Percentiles rank a stretch among this genome's conserved stretches.
Evolutionary conservation across 2,797 vertebrate species (phyloP).

Genomic region (Chelidonichthys spinosus): DNA sequence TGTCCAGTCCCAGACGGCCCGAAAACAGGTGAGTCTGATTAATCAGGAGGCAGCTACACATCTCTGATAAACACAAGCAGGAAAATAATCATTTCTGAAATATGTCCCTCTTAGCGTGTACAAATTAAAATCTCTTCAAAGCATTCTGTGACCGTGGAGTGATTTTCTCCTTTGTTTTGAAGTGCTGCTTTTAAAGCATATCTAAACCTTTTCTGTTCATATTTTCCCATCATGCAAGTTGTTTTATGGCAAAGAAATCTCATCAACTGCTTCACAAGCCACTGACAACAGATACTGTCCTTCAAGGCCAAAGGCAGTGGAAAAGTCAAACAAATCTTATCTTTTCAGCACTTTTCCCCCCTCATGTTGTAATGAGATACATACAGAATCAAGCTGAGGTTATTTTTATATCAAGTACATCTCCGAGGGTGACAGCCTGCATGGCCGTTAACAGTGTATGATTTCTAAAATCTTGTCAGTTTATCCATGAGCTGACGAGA

Average conservation of each 20-base stretch:
- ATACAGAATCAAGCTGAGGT: not conserved
- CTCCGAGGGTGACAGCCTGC: slow-evolving; percentile 18
- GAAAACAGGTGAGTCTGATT: slow-evolving; percentile 75
- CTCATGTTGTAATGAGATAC: slow-evolving; percentile 31
- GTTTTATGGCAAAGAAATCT: slow-evolving; percentile 45
- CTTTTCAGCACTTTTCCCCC: slow-evolving; percentile 40
- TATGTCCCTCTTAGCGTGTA: slow-evolving; percentile 31
- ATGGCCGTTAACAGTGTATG: slow-evolving; percentile 27
- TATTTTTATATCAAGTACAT: slow-evolving; percentile 38
- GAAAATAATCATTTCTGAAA: slow-evolving; percentile 63
- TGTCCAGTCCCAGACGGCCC: slow-evolving; percentile 67
- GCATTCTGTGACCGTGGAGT: not conserved
- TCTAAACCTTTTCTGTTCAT: slow-evolving; percentile 31
- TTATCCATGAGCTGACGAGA: slow-evolving; percentile 15
- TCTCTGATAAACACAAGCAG: slow-evolving; percentile 66
- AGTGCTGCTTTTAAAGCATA: slow-evolving; percentile 9
- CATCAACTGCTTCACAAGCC: slow-evolving; percentile 59
- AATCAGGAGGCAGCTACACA: slow-evolving; percentile 63
- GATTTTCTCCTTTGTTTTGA: slow-evolving; percentile 21
- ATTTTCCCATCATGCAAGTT: slow-evolving; percentile 33
- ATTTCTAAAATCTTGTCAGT: slow-evolving; percentile 28
- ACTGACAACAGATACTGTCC: slow-evolving; percentile 45
- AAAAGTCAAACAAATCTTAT: slow-evolving; percentile 39
- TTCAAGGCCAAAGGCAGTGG: slow-evolving; percentile 38
- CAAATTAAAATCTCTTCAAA: not conserved